These are phyloP conservation scores for Chlorocebus sabaeus DNA, from an alignment of 2,113 vertebrate genomes.

Conservation along the genomic window DNA sequence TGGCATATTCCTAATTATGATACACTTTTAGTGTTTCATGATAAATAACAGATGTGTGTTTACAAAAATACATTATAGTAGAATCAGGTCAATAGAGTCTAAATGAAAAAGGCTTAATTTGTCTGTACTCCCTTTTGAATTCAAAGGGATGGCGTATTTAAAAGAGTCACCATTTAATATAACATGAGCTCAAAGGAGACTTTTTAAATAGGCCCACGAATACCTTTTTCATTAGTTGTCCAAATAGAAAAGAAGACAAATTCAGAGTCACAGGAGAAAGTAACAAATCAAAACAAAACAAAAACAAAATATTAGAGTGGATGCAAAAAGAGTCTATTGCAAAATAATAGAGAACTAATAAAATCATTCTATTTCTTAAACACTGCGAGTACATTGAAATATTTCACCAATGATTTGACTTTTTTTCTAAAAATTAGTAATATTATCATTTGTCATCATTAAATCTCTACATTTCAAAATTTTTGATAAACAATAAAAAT, in stretches of 20 bases:
- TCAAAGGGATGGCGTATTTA: slow-evolving; percentile 50
- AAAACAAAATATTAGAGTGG: not conserved
- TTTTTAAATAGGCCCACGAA: slow-evolving; percentile 54
- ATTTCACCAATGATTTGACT: not conserved
- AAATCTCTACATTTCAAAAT: not conserved
- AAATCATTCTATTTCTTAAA: not conserved
- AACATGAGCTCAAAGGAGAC: slow-evolving; percentile 52
- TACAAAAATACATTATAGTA: slow-evolving; percentile 70
- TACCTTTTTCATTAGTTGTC: slow-evolving; percentile 52
- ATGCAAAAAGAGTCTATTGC: not conserved
- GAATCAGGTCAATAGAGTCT: slow-evolving; percentile 72
- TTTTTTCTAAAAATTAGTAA: not conserved
- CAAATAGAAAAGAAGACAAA: slow-evolving; percentile 26
- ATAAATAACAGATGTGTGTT: slow-evolving; percentile 79
- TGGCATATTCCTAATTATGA: slow-evolving; percentile 74
- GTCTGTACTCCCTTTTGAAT: slow-evolving; percentile 55
- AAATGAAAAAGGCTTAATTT: slow-evolving; percentile 69
- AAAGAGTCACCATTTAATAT: slow-evolving; percentile 42
- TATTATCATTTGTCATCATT: not conserved
- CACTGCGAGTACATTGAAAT: not conserved
- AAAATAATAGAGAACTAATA: not conserved
- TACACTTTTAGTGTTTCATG: slow-evolving; percentile 59
- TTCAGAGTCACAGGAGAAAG: not conserved
- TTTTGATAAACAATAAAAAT: not conserved
- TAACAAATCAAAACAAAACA: not conserved